A percentile compares a stretch with the other conserved stretches of the same genome.
Conservation (phyloP, 2,113 vertebrate genomes). For the Melanocharis versteri region DNA sequence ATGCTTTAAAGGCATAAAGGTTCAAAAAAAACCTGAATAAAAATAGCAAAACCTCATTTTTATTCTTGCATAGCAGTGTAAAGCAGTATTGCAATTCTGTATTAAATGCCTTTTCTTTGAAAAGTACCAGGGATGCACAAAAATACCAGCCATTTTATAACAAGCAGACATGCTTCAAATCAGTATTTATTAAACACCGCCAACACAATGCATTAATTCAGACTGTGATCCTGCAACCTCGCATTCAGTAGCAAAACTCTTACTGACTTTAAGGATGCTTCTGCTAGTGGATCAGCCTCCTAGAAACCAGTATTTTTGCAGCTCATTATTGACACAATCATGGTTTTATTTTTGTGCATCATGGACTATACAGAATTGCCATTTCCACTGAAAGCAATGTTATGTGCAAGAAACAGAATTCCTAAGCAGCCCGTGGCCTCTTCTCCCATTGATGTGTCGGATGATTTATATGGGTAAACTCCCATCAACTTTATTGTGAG, state of each 20-base stretch:
- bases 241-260: background rate
- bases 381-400: slow-evolving; percentile 12
- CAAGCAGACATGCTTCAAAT: background rate
- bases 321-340: background rate
- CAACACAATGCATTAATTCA: background rate
- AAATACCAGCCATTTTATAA: background rate
- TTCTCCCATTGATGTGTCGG: background rate
- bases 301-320: background rate
- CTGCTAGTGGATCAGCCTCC: background rate
- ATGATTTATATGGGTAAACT: slow-evolving; percentile 2
- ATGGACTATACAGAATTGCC: slow-evolving; percentile 54
- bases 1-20: slow-evolving; percentile 6
- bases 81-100: slow-evolving; percentile 55
- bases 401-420: background rate
- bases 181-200: background rate
- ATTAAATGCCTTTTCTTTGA: slow-evolving; percentile 16
- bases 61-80: slow-evolving; percentile 15
- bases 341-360: slow-evolving; percentile 3
- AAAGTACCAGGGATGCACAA: background rate
- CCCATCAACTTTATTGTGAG: background rate
- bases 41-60: slow-evolving; percentile 73
- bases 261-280: background rate
- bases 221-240: background rate
- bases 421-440: background rate
- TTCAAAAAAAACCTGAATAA: slow-evolving; percentile 7